phyloP scores from a whole-genome alignment of 1,140 invertebrate species.

The Drosophila ogumai region DNA sequence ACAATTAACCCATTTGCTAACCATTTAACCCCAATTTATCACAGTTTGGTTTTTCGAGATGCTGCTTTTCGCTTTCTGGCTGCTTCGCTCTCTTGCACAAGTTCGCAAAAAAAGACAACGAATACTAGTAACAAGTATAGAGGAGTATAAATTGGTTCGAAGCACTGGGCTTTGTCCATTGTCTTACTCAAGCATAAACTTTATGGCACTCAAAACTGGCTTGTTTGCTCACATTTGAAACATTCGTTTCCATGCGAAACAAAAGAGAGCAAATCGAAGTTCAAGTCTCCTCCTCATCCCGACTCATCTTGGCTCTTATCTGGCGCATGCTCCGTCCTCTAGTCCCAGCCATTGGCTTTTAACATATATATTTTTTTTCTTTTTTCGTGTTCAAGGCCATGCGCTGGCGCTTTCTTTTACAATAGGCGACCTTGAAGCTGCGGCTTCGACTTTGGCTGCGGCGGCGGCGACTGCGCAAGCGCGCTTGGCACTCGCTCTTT shows the following conservation, averaged over 20 bases:
- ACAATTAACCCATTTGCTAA: conserved; percentile 63
- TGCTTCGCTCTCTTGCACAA: conserved; percentile 39
- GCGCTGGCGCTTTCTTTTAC: conserved; percentile 80
- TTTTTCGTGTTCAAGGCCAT: conserved; percentile 71
- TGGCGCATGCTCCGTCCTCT: conserved; percentile 32
- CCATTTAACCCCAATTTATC: conserved; percentile 60
- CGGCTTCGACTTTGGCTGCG: conserved; percentile 20
- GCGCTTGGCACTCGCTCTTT: conserved; percentile 45
- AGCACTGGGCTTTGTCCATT: conserved; percentile 43
- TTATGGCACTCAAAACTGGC: conserved; percentile 57
- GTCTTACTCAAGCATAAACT: conserved; percentile 75
- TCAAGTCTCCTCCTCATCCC: conserved; percentile 41
- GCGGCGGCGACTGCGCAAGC: conserved; percentile 58
- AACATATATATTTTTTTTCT: conserved; percentile 70
- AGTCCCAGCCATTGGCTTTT: conserved; percentile 47
- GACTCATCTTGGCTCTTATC: conserved; percentile 19
- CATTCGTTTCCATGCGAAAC: conserved; percentile 67
- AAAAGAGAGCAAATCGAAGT: conserved; percentile 39
- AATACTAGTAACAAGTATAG: conserved; percentile 25
- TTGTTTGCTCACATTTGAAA: conserved; percentile 57
- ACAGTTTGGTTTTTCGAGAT: conserved; percentile 47
- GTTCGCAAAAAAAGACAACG: conserved; percentile 37
- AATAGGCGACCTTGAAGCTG: conserved; percentile 79
- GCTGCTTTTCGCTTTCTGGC: conserved; percentile 37
- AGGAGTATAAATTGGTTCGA: conserved; percentile 52